Base-by-base conservation (phyloP, 2,797 vertebrate genomes). In the Sebastes taczanowskii region DNA sequence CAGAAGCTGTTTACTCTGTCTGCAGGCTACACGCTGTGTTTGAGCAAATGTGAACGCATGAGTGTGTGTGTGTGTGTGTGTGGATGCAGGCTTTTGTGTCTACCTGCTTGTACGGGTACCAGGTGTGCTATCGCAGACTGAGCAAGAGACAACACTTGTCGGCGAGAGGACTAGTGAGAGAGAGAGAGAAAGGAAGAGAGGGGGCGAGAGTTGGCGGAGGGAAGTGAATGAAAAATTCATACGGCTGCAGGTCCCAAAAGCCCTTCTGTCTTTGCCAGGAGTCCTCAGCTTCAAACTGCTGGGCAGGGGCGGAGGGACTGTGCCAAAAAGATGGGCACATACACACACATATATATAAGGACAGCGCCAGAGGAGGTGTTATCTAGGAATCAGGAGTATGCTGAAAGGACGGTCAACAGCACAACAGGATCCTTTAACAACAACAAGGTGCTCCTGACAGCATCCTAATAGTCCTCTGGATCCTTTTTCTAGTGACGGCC, bases 151-250 rank as follows among this genome's bases (percentile, higher is more conserved):
- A 87, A 82, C 90, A 42, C 82, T 78, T 82, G 77, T 80, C 80
- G 80, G 84, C 38, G 72, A 85, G 83, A 74, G 71, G 58, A 77
- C 49, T 18, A 74, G 77, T 23, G 74, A 71, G 35, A 82, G 69
- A 56, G 53, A 71, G 35, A 29, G 23, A 49, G 35, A 29, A 27
- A n/a, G 20, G 23, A 49, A 64, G 75, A 76, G 80, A 58, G 79
- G 77, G 79, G 74, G 81, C 14, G 34, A 88, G 89, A 77, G 81
- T 25, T 86, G 86, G 89, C 71, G n/a, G 81, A 90, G 83, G 77
- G 59, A 86, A 90, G 87, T 88, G 89, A 92, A 95, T 95, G 94
- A 95, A 95, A 94, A 93, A 94, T 95, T 94, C 90, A 95, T 94
- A 89, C 13, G 81, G 71, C 86, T 92, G 85, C 83, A 87, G 83